These are phyloP conservation scores for Calosoma granatense DNA, from an alignment of 1,140 invertebrate species.

Conservation along the genomic window DNA sequence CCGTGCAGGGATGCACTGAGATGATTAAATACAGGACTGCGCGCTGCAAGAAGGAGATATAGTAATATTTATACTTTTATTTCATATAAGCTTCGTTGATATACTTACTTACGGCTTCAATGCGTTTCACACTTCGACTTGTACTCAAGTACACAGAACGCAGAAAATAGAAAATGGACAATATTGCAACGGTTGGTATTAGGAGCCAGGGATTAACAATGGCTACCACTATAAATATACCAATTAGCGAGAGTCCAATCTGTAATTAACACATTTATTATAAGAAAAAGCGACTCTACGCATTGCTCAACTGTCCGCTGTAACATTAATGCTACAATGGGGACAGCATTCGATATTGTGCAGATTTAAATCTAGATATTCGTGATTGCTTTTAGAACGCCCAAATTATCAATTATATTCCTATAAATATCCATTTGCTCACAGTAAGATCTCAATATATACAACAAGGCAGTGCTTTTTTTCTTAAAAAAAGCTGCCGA, in stretches of 20 bases:
- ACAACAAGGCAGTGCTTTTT: no score
- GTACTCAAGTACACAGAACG: slow-evolving; percentile 70
- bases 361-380: no score
- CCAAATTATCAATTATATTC: no score
- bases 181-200: slow-evolving; percentile 56
- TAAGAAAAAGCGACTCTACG: no score
- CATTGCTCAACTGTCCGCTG: no score
- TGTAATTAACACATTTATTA: slow-evolving; percentile 35
- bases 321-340: no score
- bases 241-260: slow-evolving; percentile 60
- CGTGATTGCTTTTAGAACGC: no score
- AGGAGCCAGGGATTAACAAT: slow-evolving; percentile 67
- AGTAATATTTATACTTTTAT: not conserved
- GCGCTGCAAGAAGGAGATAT: slow-evolving; percentile 37
- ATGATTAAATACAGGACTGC: slow-evolving; percentile 78
- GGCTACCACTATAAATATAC: slow-evolving; percentile 63
- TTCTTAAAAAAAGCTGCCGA: no score
- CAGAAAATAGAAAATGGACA: slow-evolving; percentile 60
- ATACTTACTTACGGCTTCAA: slow-evolving; percentile 79
- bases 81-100: not conserved
- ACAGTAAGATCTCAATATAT: no score
- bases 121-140: slow-evolving; percentile 73
- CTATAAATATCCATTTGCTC: no score
- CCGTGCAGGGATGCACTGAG: slow-evolving; percentile 82
- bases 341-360: no score